phyloP scores from a whole-genome alignment of 2,888 invertebrate species.

The Aspidiotus destructor region DNA sequence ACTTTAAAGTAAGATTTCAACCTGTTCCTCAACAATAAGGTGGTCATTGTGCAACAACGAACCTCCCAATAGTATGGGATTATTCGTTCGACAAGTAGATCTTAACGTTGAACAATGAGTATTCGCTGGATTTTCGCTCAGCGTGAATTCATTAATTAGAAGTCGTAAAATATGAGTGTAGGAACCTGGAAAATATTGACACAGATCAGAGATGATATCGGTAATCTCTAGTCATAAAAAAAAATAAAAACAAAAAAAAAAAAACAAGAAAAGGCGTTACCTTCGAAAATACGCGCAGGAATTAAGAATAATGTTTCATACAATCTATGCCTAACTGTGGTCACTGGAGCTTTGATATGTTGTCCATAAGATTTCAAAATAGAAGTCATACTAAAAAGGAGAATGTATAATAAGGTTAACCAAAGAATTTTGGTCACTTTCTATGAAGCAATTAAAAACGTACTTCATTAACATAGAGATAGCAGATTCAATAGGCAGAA shows the following conservation, averaged over 20 bases:
- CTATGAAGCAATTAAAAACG: no score
- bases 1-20: constrained; percentile 42
- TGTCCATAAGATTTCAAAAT: constrained; percentile 83
- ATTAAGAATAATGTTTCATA: constrained; percentile 76
- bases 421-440: no score
- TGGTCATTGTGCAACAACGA: constrained; percentile 93
- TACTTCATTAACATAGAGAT: constrained; percentile 90
- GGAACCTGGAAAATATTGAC: constrained; percentile 46
- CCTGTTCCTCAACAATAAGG: constrained; percentile 94
- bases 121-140: constrained; percentile 86
- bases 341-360: constrained; percentile 85
- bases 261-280: constrained; percentile 43
- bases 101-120: constrained; percentile 76
- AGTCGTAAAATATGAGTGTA: constrained; percentile 82
- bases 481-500: constrained; percentile 90
- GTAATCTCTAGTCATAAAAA: neutral
- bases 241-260: neutral
- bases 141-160: constrained; percentile 87
- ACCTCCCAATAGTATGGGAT: constrained; percentile 74
- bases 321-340: constrained; percentile 81
- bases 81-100: constrained; percentile 75
- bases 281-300: constrained; percentile 71
- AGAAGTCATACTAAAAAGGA: constrained; percentile 59
- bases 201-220: neutral
- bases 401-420: constrained; percentile 21